Percentiles rank a stretch among this genome's conserved stretches.
These are phyloP conservation scores for Callospermophilus lateralis DNA, from an alignment of 2,113 vertebrate species.

Conservation along the genomic window DNA sequence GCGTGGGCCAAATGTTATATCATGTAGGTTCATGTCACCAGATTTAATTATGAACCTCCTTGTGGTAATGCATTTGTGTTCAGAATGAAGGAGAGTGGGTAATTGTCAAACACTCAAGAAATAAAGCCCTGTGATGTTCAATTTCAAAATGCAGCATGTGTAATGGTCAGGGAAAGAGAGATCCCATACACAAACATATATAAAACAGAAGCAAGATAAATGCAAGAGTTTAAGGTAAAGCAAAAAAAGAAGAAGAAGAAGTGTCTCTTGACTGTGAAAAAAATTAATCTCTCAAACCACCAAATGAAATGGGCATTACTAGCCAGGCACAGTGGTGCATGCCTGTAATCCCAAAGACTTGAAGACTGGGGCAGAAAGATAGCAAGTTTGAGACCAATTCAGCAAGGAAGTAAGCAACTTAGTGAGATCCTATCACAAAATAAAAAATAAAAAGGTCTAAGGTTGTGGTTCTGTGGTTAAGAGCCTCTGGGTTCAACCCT, in stretches of 20 bases:
- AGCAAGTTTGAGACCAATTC: neutral
- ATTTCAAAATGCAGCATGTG: neutral
- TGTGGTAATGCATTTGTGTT: slow-evolving; percentile 5
- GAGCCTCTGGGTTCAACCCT: neutral
- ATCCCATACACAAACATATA: neutral
- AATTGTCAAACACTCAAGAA: slow-evolving; percentile 51
- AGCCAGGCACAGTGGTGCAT: neutral
- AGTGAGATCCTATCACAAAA: neutral
- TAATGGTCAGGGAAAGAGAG: neutral
- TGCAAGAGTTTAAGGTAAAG: neutral
- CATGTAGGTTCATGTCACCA: neutral
- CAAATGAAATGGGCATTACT: neutral
- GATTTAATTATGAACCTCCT: slow-evolving; percentile 40
- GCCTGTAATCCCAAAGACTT: too few relatives aligned
- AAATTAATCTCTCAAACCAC: slow-evolving; percentile 17
- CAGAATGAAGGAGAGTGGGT: slow-evolving; percentile 12
- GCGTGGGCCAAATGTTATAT: neutral
- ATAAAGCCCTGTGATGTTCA: neutral
- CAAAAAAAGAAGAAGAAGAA: neutral
- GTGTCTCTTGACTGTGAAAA: neutral
- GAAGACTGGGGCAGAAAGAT: neutral
- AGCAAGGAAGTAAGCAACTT: neutral
- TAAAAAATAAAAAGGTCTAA: neutral
- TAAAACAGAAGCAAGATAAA: neutral
- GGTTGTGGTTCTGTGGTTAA: neutral